Evolutionary conservation across 2,113 vertebrate species (phyloP).

Genomic region (Miniopterus natalensis): DNA sequence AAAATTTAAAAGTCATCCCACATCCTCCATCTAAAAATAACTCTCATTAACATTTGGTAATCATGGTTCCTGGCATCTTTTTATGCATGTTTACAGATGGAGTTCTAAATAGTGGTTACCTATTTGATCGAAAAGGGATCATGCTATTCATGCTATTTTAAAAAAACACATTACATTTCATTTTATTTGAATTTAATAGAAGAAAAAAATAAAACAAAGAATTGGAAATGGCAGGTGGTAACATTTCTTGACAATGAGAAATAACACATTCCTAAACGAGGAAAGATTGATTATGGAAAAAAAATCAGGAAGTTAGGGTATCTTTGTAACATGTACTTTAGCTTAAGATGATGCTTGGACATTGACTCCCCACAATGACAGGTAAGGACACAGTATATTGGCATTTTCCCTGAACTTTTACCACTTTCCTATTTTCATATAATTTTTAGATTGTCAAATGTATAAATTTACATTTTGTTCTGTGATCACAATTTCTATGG

Average conservation of each 20-base stretch:
- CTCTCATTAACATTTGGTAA: slow-evolving; percentile 20
- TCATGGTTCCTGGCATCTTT: not conserved
- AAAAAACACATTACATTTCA: slow-evolving; percentile 20
- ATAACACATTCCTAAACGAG: not conserved
- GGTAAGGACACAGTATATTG: not conserved
- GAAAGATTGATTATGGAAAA: not conserved
- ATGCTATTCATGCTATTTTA: not conserved
- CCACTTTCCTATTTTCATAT: not conserved
- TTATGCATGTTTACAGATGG: not conserved
- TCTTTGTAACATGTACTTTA: not conserved
- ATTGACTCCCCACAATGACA: not conserved
- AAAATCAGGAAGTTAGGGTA: not conserved
- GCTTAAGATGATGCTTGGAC: not conserved
- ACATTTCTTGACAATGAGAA: not conserved
- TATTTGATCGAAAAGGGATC: not conserved
- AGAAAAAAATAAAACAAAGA: slow-evolving; percentile 11
- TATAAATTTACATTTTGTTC: not conserved
- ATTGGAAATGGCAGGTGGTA: not conserved
- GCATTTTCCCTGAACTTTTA: not conserved
- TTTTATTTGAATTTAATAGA: slow-evolving; percentile 39
- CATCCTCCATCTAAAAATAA: not conserved
- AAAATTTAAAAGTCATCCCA: not conserved
- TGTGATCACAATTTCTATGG: not conserved
- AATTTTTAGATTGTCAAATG: not conserved
- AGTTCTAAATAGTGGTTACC: not conserved